A percentile compares a stretch with the other conserved stretches of the same genome.
These are phyloP conservation scores for Nasonia vitripennis DNA, from an alignment of 1,140 invertebrate species.

Conservation along the genomic window DNA sequence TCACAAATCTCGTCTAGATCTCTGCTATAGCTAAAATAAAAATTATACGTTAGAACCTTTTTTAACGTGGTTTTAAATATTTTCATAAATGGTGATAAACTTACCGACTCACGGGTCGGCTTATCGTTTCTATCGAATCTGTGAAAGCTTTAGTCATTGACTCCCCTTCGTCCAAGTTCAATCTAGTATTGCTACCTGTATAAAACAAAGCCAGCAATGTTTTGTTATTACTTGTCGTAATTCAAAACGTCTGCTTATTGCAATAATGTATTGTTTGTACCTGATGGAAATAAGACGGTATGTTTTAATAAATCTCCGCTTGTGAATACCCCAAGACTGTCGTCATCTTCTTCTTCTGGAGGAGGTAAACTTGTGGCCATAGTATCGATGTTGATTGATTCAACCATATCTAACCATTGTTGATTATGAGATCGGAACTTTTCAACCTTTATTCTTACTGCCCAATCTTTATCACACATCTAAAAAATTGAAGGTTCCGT, in stretches of 20 bases:
- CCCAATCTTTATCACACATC: slow-evolving; percentile 90
- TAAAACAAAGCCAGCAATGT: not conserved
- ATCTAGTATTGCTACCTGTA: slow-evolving; percentile 68
- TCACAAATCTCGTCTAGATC: slow-evolving; percentile 76
- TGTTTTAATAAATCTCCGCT: slow-evolving; percentile 83
- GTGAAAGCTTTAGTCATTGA: slow-evolving; percentile 71
- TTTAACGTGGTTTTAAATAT: not conserved
- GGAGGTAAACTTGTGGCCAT: slow-evolving; percentile 72
- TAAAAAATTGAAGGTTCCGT: slow-evolving; percentile 43
- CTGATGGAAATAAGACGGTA: slow-evolving; percentile 80
- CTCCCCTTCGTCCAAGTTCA: slow-evolving; percentile 72
- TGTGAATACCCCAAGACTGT: slow-evolving; percentile 82
- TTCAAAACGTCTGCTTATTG: not conserved
- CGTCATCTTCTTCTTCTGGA: slow-evolving; percentile 74
- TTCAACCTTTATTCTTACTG: slow-evolving; percentile 92
- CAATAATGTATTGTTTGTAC: slow-evolving; percentile 61
- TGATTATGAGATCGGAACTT: slow-evolving; percentile 97
- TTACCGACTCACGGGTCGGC: slow-evolving; percentile 74
- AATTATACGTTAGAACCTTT: not conserved
- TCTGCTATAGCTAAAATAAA: slow-evolving; percentile 69
- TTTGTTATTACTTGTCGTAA: not conserved
- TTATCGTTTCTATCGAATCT: slow-evolving; percentile 72
- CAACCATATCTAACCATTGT: slow-evolving; percentile 98
- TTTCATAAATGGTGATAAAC: slow-evolving; percentile 25
- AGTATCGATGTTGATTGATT: slow-evolving; percentile 77